Evolutionary conservation across 2,113 vertebrate species (phyloP).

Genomic region (Mobula birostris): DNA sequence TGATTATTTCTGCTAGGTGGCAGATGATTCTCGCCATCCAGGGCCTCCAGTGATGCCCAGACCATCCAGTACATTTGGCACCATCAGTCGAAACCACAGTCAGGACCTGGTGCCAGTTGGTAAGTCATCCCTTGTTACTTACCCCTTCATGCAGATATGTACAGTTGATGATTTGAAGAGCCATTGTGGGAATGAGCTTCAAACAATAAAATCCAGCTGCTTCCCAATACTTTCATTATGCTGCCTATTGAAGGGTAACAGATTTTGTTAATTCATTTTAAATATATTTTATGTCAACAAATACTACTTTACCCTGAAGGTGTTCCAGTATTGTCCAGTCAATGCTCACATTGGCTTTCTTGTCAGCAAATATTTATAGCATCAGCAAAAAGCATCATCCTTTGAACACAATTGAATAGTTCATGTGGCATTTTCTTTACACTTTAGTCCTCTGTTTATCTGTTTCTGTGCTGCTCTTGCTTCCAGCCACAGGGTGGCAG

Average conservation of each 20-base stretch:
- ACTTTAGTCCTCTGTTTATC: background rate
- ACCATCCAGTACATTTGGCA: conserved; percentile 87
- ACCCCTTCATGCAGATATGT: background rate
- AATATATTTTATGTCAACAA: background rate
- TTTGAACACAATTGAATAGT: background rate
- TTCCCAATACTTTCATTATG: background rate
- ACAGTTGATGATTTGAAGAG: background rate
- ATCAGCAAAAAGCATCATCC: background rate
- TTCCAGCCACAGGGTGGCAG: conserved; percentile 14
- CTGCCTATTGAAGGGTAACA: background rate
- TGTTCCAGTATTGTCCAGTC: background rate
- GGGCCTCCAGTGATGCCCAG: conserved; percentile 76
- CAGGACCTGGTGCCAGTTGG: conserved; percentile 92
- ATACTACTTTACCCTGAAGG: background rate
- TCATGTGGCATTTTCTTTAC: background rate
- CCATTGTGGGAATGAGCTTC: background rate
- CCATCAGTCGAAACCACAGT: conserved; percentile 83
- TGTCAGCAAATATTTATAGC: background rate
- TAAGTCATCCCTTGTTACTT: conserved; percentile 52
- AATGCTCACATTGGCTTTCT: background rate
- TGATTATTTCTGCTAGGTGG: conserved; percentile 62
- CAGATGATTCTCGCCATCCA: conserved; percentile 81
- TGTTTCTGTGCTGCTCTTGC: background rate
- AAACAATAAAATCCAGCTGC: background rate
- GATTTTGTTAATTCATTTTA: background rate